Evolutionary conservation across 2,113 vertebrate genomes (phyloP).

Genomic region (Vulpes vulpes): DNA sequence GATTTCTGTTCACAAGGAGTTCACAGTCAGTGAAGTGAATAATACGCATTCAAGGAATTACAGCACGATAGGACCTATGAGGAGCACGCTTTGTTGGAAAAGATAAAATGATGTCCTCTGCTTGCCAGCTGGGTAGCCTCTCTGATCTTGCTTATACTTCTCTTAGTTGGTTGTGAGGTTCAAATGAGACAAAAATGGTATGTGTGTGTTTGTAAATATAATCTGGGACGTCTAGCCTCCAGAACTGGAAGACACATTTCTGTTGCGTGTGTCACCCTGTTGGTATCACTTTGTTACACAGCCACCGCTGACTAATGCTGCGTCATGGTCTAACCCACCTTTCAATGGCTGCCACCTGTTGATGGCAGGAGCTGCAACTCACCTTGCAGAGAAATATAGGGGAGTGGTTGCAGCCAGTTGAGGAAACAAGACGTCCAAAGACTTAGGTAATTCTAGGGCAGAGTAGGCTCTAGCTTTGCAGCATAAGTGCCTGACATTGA

Average conservation of each 20-base stretch:
- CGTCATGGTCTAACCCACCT: accelerated
- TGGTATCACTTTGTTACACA: accelerated
- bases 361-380: not conserved
- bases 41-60: not conserved
- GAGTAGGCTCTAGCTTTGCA: not conserved
- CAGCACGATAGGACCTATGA: accelerated
- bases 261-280: accelerated
- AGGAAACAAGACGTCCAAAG: not conserved
- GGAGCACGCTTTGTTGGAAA: not conserved
- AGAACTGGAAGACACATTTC: not conserved
- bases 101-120: not conserved
- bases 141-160: no score
- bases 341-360: accelerated
- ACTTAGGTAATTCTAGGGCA: not conserved
- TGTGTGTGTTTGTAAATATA: not conserved
- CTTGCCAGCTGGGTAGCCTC: accelerated
- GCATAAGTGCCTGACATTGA: not conserved
- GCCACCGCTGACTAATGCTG: no score
- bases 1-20: not conserved
- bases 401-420: not conserved
- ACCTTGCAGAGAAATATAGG: not conserved
- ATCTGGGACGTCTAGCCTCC: not conserved
- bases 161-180: not conserved
- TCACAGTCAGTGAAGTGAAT: not conserved
- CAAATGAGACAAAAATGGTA: not conserved